Conservation (phyloP, 1,140 invertebrate genomes). For the Bathynomus jamesi region DNA sequence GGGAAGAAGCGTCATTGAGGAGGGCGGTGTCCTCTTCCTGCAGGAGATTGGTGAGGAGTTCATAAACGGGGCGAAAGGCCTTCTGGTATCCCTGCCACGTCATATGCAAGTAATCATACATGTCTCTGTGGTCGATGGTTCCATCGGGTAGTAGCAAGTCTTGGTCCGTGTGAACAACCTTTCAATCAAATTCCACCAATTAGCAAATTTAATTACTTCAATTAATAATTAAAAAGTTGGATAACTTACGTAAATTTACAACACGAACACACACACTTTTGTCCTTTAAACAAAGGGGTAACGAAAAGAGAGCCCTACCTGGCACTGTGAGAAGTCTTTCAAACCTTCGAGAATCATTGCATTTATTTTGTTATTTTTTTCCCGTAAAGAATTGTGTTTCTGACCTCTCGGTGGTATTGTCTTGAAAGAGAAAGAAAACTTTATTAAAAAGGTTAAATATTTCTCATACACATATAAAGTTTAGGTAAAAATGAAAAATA, state of each 20-base stretch:
- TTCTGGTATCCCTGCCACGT: slow-evolving; percentile 73
- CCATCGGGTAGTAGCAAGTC: slow-evolving; percentile 45
- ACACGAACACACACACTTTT: too few species aligned
- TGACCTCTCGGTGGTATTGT: slow-evolving; percentile 75
- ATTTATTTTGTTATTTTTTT: slow-evolving; percentile 67
- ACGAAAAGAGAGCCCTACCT: too few species aligned
- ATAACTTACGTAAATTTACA: too few species aligned
- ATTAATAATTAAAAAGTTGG: too few species aligned
- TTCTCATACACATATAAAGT: too few species aligned
- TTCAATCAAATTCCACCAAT: not conserved
- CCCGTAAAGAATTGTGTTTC: slow-evolving; percentile 65
- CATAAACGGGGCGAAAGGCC: slow-evolving; percentile 69
- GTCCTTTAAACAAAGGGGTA: too few species aligned
- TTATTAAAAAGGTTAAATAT: too few species aligned
- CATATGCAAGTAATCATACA: slow-evolving; percentile 80
- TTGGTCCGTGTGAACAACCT: slow-evolving; percentile 41
- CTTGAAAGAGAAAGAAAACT: too few species aligned
- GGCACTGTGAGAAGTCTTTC: too few species aligned
- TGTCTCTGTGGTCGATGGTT: slow-evolving; percentile 72
- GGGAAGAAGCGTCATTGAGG: too few species aligned
- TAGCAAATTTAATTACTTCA: not conserved
- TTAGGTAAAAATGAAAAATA: too few species aligned
- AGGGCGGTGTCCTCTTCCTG: slow-evolving; percentile 54
- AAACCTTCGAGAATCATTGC: too few species aligned
- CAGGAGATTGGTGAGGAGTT: slow-evolving; percentile 63